Evolutionary conservation across 2,113 vertebrate species (phyloP), one percentile per base, ranked within the genome.

Genomic region (Verasper variegatus): DNA sequence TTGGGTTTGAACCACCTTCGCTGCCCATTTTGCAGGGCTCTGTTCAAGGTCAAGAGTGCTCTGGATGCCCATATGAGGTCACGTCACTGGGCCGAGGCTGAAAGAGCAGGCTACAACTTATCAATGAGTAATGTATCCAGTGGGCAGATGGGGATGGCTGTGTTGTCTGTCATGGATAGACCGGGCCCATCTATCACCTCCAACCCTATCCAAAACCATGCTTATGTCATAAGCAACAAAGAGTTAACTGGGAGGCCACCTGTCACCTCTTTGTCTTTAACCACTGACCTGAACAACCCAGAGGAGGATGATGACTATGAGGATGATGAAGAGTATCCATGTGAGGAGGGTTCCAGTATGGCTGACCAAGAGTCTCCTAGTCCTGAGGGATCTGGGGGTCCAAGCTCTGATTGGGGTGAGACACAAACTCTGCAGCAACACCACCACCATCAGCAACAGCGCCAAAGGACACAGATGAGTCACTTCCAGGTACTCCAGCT

Each of bases 11-110:
- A 97, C 81, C 98, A 99, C 54, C 92, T 98, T 5, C 96, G 98
- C 5, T 99, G 98, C 81, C 97, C 98, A 18, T 99, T 99, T 84
- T 99, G 98, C 89, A 93, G 98, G 83, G 98, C 98, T 51, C 96
- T 99, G 57, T 99, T 99, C 75, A 99, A 99, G 87, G 98, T 98
- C 40, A 98, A 97, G 91, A 99, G 97, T 14, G 98, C 98, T 65
- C 94, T 99, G 0, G 97, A 99, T 90, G 97, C 98, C 83, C 98
- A 99, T 60, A 97, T 99, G 90, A 95, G 96, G 68, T 99, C 98
- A 73, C 97, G 98, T 13, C 98, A 99, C 81, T 98, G 98, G 97
- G 97, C 97, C 0, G 98, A 99, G 81, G 97, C 98, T 79, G 98
- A 98, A 93, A 94, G 96, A 92, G 97, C 97, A 35, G 98, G 98